These are phyloP conservation scores for Drosophila histrio DNA, from an alignment of 2,888 invertebrate species.

Conservation along the genomic window DNA sequence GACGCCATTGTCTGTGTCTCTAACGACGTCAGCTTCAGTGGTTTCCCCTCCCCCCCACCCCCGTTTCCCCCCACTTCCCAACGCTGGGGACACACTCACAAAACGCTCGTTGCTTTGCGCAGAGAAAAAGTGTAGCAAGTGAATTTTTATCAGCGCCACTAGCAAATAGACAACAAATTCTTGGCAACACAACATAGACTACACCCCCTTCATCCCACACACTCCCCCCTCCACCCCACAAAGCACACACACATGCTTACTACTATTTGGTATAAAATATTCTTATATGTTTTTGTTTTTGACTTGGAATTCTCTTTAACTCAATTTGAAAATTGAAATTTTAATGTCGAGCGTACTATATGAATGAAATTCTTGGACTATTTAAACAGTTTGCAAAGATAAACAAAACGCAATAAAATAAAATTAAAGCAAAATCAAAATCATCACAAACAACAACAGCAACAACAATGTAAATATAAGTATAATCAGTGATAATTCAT, in stretches of 20 bases:
- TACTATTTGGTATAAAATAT: constrained; percentile 16
- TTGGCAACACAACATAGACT: constrained; percentile 57
- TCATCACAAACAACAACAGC: constrained; percentile 23
- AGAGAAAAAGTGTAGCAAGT: constrained; percentile 67
- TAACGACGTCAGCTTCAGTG: constrained; percentile 14
- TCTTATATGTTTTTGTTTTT: constrained; percentile 1
- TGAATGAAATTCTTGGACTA: constrained; percentile 60
- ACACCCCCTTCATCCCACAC: background rate
- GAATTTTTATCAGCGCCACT: constrained; percentile 71
- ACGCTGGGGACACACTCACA: constrained; percentile 8
- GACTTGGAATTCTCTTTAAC: constrained; percentile 28
- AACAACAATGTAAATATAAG: constrained; percentile 38
- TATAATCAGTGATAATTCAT: constrained; percentile 21
- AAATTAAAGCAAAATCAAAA: constrained; percentile 25
- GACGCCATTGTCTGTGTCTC: constrained; percentile 44
- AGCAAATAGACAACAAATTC: constrained; percentile 72
- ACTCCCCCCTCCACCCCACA: background rate
- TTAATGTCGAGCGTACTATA: constrained; percentile 56
- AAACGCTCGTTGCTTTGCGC: constrained; percentile 28
- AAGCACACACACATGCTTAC: background rate
- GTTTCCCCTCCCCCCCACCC: no score
- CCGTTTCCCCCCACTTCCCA: background rate
- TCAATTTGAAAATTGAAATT: constrained; percentile 60
- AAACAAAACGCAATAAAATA: constrained; percentile 48
- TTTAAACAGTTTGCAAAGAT: constrained; percentile 55